These are phyloP conservation scores for Cataglyphis livida DNA, from an alignment of 2,888 invertebrate genomes.

Conservation along the genomic window DNA sequence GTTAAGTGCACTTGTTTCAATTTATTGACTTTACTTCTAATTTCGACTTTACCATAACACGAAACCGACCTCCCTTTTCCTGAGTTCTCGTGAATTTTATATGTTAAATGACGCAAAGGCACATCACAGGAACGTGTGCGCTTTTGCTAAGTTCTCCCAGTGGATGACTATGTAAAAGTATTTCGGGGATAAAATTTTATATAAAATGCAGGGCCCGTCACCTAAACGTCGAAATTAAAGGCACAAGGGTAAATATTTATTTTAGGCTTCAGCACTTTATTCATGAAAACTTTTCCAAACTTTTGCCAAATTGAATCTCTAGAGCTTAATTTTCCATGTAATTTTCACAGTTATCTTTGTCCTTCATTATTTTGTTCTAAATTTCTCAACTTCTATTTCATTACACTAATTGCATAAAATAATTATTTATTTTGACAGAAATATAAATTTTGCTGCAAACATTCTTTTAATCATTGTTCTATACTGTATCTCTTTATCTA, in stretches of 20 bases:
- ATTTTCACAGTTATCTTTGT: conserved; percentile 4
- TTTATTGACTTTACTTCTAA: conserved; percentile 43
- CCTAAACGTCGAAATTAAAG: conserved; percentile 34
- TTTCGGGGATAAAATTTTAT: conserved; percentile 44
- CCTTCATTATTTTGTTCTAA: not conserved
- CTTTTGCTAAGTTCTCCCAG: conserved; percentile 44
- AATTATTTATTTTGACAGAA: not conserved
- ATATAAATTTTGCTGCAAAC: not conserved
- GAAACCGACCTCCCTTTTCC: not conserved
- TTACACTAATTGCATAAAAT: not conserved
- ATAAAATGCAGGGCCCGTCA: conserved; percentile 29
- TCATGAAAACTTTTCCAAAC: conserved; percentile 2
- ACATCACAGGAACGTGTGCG: conserved; percentile 16
- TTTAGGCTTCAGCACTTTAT: not conserved
- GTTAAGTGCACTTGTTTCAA: not conserved
- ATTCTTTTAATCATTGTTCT: not conserved
- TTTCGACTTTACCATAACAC: conserved; percentile 21
- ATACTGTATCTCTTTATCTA: not conserved
- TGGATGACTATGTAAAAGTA: conserved; percentile 30
- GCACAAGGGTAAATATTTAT: conserved; percentile 39
- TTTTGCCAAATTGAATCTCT: conserved; percentile 13
- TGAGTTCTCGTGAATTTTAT: conserved; percentile 35
- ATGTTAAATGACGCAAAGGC: conserved; percentile 34
- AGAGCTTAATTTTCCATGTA: conserved; percentile 23
- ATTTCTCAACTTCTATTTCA: not conserved